Conservation (phyloP, 1,140 invertebrate genomes). For the Hypothenemus hampei region DNA sequence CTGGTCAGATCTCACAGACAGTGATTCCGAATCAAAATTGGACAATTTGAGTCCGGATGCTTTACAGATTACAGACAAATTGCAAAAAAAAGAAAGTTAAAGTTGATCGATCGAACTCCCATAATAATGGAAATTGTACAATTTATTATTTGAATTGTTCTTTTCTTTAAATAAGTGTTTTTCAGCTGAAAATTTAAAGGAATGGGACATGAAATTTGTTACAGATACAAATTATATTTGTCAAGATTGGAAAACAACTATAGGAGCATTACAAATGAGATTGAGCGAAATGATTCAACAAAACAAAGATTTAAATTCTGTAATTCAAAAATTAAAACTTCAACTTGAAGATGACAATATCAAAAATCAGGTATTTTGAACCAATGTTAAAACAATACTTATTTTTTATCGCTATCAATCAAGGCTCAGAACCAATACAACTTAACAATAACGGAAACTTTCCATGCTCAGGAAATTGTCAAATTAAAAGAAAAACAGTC, state of each 20-base stretch:
- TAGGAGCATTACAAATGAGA: slow-evolving; percentile 28
- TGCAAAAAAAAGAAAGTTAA: not conserved
- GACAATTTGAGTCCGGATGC: not conserved
- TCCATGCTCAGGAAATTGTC: slow-evolving; percentile 1
- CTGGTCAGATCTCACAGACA: slow-evolving; percentile 28
- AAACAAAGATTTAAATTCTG: slow-evolving; percentile 28
- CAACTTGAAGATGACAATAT: slow-evolving; percentile 7
- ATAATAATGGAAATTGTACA: not conserved
- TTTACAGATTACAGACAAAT: not conserved
- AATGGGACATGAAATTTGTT: slow-evolving; percentile 1
- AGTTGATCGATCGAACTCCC: not conserved
- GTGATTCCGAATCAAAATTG: not conserved
- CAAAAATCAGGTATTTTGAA: slow-evolving; percentile 8
- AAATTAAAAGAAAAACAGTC: slow-evolving; percentile 19
- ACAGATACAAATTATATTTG: slow-evolving; percentile 25
- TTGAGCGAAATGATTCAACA: slow-evolving; percentile 31
- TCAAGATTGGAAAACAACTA: slow-evolving; percentile 33
- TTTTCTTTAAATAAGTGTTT: not conserved
- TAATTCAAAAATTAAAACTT: slow-evolving; percentile 11
- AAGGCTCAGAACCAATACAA: not conserved
- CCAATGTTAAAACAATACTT: not conserved
- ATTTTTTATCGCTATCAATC: no score
- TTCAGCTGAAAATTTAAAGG: not conserved
- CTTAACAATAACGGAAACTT: not conserved
- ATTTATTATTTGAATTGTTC: not conserved